These are phyloP conservation scores for Actinia equina DNA, from an alignment of 64 coral and sea anemone species.

Conservation along the genomic window DNA sequence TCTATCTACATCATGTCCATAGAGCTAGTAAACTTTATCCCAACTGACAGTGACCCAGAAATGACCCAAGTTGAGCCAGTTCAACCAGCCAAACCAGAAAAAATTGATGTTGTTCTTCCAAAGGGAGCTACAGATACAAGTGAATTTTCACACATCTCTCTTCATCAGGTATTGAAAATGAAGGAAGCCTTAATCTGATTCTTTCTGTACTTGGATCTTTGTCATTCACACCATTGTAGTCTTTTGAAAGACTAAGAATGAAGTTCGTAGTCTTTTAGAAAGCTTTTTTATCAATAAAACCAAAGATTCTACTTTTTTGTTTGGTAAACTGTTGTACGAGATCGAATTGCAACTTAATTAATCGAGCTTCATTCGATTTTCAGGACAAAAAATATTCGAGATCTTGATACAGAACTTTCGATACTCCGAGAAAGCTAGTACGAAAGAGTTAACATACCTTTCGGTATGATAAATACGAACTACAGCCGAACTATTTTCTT, in stretches of 20 bases:
- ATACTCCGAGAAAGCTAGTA: not conserved
- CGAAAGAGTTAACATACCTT: not conserved
- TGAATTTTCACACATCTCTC: slow-evolving; percentile 42
- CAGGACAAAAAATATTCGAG: too few species aligned
- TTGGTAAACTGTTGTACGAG: too few species aligned
- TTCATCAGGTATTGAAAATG: slow-evolving; percentile 23
- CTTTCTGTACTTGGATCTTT: not conserved
- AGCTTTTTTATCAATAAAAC: too few species aligned
- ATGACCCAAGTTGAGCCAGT: slow-evolving; percentile 1
- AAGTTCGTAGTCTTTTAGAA: too few species aligned
- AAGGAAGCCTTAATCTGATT: not conserved
- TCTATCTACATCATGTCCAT: not conserved
- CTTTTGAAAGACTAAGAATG: too few species aligned
- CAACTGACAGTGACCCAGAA: not conserved
- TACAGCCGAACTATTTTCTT: too few species aligned
- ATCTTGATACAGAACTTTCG: too few species aligned
- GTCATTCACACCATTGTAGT: not conserved
- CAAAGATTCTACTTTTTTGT: too few species aligned
- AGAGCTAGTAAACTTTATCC: not conserved
- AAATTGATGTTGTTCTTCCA: not conserved
- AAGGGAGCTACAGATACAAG: slow-evolving; percentile 16
- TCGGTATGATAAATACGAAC: too few species aligned
- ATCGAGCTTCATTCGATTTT: too few species aligned
- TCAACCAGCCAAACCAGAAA: slow-evolving; percentile 1
- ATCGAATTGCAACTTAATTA: too few species aligned